Evolutionary conservation across 1,140 invertebrate species (phyloP).

Genomic region (Penaeus vannamei): DNA sequence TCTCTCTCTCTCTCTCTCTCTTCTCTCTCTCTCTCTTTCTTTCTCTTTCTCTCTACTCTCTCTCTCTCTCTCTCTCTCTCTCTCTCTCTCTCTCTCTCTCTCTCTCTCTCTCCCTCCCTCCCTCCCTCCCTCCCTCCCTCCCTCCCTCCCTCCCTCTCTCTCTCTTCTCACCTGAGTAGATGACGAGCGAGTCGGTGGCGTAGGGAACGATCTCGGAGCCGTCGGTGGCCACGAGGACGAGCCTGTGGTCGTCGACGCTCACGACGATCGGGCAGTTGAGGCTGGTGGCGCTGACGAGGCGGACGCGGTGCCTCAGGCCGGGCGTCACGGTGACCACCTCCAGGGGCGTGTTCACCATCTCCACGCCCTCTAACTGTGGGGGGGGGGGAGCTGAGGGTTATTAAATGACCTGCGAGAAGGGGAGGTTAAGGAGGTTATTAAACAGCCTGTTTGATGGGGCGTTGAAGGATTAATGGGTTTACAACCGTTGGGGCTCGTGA

Average conservation of each 20-base stretch:
- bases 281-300: slow-evolving; percentile 88
- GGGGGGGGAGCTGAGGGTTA: too few relatives aligned
- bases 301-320: slow-evolving; percentile 83
- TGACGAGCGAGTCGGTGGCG: not conserved
- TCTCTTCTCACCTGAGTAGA: slow-evolving; percentile 26
- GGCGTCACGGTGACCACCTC: slow-evolving; percentile 18
- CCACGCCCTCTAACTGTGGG: not conserved
- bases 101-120: too few relatives aligned
- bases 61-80: too few relatives aligned
- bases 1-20: too few relatives aligned
- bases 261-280: slow-evolving; percentile 89
- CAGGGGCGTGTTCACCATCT: not conserved
- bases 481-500: too few relatives aligned
- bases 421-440: too few relatives aligned
- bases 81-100: too few relatives aligned
- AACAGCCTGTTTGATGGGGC: too few relatives aligned
- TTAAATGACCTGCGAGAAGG: not conserved
- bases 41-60: too few relatives aligned
- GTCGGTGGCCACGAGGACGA: slow-evolving; percentile 85
- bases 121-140: not conserved
- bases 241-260: slow-evolving; percentile 85
- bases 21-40: too few relatives aligned
- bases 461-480: too few relatives aligned
- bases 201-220: slow-evolving; percentile 79
- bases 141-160: not conserved